These are phyloP conservation scores for Microctonus brassicae DNA, from an alignment of 2,888 invertebrate genomes.

Conservation along the genomic window DNA sequence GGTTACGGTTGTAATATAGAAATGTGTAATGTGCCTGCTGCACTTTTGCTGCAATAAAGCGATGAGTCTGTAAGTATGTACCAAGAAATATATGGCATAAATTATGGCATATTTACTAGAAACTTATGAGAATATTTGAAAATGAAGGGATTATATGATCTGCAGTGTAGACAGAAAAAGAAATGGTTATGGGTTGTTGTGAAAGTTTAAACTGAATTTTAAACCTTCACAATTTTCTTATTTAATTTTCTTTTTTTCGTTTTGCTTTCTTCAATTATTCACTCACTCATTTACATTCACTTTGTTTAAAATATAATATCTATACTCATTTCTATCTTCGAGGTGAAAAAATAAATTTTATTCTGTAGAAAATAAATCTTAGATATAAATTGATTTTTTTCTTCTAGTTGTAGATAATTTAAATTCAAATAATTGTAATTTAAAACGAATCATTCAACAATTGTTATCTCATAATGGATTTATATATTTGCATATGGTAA, in stretches of 20 bases:
- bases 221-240: background rate
- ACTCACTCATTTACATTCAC: background rate
- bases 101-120: slow-evolving; percentile 38
- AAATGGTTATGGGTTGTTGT: background rate
- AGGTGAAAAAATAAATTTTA: too few species aligned
- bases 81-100: slow-evolving; percentile 41
- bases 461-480: background rate
- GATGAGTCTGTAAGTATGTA: slow-evolving; percentile 40
- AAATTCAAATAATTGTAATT: too few species aligned
- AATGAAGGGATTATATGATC: slow-evolving; percentile 17
- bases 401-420: too few species aligned
- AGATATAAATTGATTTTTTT: too few species aligned
- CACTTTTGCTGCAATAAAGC: slow-evolving; percentile 44
- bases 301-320: too few species aligned
- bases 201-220: background rate
- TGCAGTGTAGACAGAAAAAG: background rate
- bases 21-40: slow-evolving; percentile 39
- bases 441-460: background rate
- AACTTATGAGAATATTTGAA: slow-evolving; percentile 37
- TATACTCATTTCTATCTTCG: too few species aligned
- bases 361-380: too few species aligned
- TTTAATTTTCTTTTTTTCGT: background rate
- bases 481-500: background rate
- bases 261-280: background rate
- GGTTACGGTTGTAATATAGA: slow-evolving; percentile 17